Conservation (phyloP, 2,888 invertebrate species). For the Drosophila kambysellisi region DNA sequence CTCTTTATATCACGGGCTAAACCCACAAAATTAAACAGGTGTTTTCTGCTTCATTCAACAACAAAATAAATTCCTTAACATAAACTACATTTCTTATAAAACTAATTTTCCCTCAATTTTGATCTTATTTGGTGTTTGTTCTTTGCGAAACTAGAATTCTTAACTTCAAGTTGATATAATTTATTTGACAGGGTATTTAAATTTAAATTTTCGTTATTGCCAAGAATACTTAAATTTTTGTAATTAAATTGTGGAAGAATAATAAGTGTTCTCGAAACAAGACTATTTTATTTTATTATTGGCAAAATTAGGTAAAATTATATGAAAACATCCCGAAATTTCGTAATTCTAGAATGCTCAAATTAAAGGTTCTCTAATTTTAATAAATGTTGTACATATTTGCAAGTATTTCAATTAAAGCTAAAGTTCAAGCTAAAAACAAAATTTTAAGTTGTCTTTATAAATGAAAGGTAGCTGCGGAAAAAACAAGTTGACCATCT, state of each 20-base stretch:
- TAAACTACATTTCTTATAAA: not conserved
- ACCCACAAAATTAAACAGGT: constrained; percentile 41
- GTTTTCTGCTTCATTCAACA: constrained; percentile 21
- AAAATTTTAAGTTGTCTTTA: constrained; percentile 5
- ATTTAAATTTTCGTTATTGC: not conserved
- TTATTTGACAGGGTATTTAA: not conserved
- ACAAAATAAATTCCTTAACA: not conserved
- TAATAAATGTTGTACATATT: not conserved
- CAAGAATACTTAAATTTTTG: not conserved
- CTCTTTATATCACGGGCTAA: constrained; percentile 16
- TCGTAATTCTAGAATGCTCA: not conserved
- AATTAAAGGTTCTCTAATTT: not conserved
- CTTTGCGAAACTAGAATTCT: not conserved
- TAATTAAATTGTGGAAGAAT: constrained; percentile 1
- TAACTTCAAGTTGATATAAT: not conserved
- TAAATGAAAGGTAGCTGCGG: constrained; percentile 29
- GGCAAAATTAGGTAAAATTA: constrained; percentile 16
- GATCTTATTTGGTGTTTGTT: not conserved
- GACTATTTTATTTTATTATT: not conserved
- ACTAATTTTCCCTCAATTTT: not conserved
- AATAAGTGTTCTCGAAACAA: constrained; percentile 3
- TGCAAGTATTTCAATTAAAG: constrained; percentile 14
- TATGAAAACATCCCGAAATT: constrained; percentile 3
- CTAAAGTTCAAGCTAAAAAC: not conserved
- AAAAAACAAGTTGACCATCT: constrained; percentile 37